phyloP scores from a whole-genome alignment of 2,888 invertebrate genomes.

The Pachymerium ferrugineum region DNA sequence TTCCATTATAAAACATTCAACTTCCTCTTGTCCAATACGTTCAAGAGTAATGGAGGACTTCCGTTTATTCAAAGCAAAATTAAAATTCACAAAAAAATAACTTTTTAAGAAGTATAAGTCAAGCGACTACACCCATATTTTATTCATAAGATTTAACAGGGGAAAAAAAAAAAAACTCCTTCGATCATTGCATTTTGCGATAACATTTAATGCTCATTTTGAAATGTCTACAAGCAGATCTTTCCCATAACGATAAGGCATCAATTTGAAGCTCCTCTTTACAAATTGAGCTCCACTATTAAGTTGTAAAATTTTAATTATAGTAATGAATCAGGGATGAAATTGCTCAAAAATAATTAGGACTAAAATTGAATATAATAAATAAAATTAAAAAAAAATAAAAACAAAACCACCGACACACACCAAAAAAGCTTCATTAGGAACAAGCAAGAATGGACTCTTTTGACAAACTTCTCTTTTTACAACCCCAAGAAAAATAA shows the following conservation, averaged over 20 bases:
- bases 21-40: too few species aligned
- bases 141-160: background rate
- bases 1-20: too few species aligned
- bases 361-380: background rate
- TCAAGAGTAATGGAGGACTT: too few species aligned
- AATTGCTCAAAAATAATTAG: background rate
- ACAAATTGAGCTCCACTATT: conserved; percentile 7
- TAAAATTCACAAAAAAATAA: too few species aligned
- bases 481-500: background rate
- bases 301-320: conserved; percentile 18
- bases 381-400: background rate
- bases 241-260: background rate
- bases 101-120: background rate
- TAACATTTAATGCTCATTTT: background rate
- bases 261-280: background rate
- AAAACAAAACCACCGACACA: too few species aligned
- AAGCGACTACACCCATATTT: background rate
- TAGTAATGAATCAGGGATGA: background rate
- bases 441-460: too few species aligned
- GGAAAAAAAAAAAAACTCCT: background rate
- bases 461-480: too few species aligned
- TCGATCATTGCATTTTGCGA: background rate
- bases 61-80: too few species aligned
- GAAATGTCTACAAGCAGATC: background rate
- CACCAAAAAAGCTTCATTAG: too few species aligned